phyloP scores from a whole-genome alignment of 2,113 vertebrate species.

The Kryptolebias marmoratus region DNA sequence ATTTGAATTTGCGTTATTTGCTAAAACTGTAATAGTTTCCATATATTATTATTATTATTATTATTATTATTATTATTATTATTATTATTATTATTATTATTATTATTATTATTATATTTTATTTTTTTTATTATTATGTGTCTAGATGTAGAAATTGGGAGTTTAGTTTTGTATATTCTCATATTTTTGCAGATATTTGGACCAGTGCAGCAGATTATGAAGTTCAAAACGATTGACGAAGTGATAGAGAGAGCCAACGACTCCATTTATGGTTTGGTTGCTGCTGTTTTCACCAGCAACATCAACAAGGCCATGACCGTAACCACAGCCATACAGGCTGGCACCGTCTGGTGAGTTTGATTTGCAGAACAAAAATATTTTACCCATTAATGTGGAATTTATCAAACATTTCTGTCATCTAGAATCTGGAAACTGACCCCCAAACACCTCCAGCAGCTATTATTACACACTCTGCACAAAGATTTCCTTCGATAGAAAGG shows the following conservation, averaged over 20 bases:
- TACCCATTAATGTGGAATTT: conserved; percentile 28
- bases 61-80: too few species aligned
- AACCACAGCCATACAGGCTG: conserved; percentile 95
- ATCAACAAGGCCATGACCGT: conserved; percentile 96
- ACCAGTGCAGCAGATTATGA: conserved; percentile 96
- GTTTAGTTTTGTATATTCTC: conserved; percentile 3
- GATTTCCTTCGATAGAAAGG: conserved; percentile 12
- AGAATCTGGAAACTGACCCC: conserved; percentile 42
- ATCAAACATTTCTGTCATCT: conserved; percentile 47
- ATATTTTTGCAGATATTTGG: conserved; percentile 90
- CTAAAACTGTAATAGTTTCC: too few species aligned
- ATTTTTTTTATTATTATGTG: too few species aligned
- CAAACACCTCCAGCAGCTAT: conserved; percentile 41
- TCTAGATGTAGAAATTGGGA: not conserved
- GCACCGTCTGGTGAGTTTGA: conserved; percentile 93
- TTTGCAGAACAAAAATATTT: conserved; percentile 46
- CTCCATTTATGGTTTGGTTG: conserved; percentile 92
- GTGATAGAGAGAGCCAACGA: conserved; percentile 97
- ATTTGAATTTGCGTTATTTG: too few species aligned
- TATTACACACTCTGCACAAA: conserved; percentile 49
- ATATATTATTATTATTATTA: too few species aligned
- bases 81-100: too few species aligned
- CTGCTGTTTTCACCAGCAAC: conserved; percentile 95
- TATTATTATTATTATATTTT: too few species aligned
- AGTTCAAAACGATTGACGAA: conserved; percentile 97